Conservation (phyloP, 2,888 invertebrate genomes). For the Erannis defoliaria region DNA sequence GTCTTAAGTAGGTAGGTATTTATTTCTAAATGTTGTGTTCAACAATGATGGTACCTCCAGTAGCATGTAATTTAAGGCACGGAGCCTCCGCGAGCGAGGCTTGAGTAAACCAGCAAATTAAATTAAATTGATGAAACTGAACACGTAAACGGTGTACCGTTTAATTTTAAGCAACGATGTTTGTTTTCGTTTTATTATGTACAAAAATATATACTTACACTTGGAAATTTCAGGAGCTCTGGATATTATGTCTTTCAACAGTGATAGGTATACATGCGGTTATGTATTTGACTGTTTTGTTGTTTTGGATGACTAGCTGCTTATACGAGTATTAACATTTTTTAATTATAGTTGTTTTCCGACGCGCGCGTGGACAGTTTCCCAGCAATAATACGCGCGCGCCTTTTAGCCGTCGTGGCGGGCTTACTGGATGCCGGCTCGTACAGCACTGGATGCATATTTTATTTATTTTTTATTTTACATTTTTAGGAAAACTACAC, state of each 20-base stretch:
- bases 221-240: conserved; percentile 15
- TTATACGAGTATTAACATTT: too few relatives aligned
- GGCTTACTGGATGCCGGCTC: too few relatives aligned
- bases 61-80: conserved; percentile 55
- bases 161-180: conserved; percentile 36
- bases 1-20: not conserved
- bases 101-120: conserved; percentile 47
- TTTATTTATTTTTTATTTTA: too few relatives aligned
- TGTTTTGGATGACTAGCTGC: too few relatives aligned
- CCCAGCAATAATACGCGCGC: too few relatives aligned
- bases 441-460: too few relatives aligned
- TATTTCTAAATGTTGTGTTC: conserved; percentile 42
- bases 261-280: not conserved
- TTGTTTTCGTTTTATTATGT: conserved; percentile 24
- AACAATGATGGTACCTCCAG: conserved; percentile 43
- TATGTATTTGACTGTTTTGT: too few relatives aligned
- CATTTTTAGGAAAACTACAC: too few relatives aligned
- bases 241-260: not conserved
- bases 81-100: conserved; percentile 46
- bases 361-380: too few relatives aligned
- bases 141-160: conserved; percentile 29
- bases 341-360: too few relatives aligned
- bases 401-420: too few relatives aligned
- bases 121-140: conserved; percentile 49
- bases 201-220: conserved; percentile 20